phyloP scores from a whole-genome alignment of 2,888 invertebrate species.

The Nephrotoma guestfalica region DNA sequence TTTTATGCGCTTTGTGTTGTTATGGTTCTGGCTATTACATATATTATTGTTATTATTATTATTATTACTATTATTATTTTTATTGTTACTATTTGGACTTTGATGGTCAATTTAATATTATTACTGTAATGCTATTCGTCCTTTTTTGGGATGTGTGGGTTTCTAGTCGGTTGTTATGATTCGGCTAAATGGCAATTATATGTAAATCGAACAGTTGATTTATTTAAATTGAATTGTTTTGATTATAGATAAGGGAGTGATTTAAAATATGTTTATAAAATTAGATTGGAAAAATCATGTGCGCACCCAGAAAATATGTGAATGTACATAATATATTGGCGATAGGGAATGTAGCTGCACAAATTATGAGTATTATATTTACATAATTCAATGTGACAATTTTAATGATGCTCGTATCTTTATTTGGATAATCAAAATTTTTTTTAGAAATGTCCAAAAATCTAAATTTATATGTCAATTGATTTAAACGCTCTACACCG shows the following conservation, averaged over 20 bases:
- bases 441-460: not conserved
- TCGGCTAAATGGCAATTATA: not conserved
- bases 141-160: not conserved
- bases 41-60: not conserved
- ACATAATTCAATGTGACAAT: not conserved
- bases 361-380: not conserved
- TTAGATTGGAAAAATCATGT: not conserved
- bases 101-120: not conserved
- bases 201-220: not conserved
- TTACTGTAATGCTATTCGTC: not conserved
- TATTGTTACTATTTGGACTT: not conserved
- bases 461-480: not conserved
- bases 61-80: not conserved
- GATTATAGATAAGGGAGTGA: not conserved
- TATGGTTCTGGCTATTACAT: not conserved
- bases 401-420: not conserved
- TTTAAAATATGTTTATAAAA: not conserved
- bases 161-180: not conserved
- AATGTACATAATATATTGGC: not conserved
- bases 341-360: not conserved
- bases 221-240: not conserved
- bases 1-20: not conserved
- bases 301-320: not conserved
- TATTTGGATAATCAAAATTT: not conserved
- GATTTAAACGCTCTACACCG: not conserved